Percentiles rank a stretch among this genome's conserved stretches.
These are phyloP conservation scores for Idaea aversata DNA, from an alignment of 2,888 invertebrate species.

Conservation along the genomic window DNA sequence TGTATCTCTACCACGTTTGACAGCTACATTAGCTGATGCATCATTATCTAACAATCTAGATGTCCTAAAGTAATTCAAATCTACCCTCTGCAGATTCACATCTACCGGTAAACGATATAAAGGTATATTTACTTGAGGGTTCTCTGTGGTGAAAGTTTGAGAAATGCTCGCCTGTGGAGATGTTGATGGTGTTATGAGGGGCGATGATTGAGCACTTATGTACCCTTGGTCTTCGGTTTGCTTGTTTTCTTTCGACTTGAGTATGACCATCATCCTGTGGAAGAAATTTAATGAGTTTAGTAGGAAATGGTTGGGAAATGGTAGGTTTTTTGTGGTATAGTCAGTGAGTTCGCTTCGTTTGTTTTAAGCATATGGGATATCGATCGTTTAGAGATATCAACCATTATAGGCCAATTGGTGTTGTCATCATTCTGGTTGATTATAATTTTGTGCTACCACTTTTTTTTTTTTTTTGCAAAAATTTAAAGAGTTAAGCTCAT, in stretches of 20 bases:
- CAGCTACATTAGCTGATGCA: conserved; percentile 56
- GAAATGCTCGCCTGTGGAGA: conserved; percentile 45
- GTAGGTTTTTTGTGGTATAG: not conserved
- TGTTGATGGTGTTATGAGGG: conserved; percentile 57
- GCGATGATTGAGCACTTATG: conserved; percentile 64
- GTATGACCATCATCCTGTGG: conserved; percentile 71
- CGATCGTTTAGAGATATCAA: conserved; percentile 61
- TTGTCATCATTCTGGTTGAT: conserved; percentile 4
- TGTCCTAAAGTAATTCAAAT: conserved; percentile 60
- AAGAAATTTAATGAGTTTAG: not conserved
- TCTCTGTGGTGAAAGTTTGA: conserved; percentile 53
- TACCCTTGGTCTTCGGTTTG: conserved; percentile 65
- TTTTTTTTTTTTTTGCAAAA: not conserved
- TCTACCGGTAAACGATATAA: conserved; percentile 55
- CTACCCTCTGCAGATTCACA: conserved; percentile 46
- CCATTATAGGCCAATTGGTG: conserved; percentile 35
- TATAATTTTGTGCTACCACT: not conserved
- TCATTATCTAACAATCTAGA: conserved; percentile 59
- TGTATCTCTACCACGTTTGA: conserved; percentile 60
- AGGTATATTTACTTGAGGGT: conserved; percentile 40
- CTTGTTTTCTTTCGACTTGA: conserved; percentile 56
- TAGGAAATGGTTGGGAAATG: not conserved
- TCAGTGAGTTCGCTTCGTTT: conserved; percentile 65
- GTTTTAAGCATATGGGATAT: conserved; percentile 67
- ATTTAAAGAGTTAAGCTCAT: too few species aligned